phyloP scores from a whole-genome alignment of 2,888 invertebrate genomes.

The Nomada fucata region DNA sequence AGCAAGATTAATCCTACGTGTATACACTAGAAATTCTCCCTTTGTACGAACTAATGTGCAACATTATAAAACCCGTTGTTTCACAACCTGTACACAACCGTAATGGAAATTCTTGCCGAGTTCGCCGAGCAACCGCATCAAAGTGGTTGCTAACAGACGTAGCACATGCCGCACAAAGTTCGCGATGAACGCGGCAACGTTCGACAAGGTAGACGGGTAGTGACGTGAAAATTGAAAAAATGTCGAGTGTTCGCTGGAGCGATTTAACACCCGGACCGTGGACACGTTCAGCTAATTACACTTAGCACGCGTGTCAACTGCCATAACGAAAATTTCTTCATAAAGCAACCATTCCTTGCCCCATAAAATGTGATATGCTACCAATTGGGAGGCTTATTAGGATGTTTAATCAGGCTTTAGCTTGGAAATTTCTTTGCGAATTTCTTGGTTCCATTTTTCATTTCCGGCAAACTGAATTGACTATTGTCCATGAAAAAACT shows the following conservation, averaged over 20 bases:
- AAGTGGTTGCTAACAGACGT: neutral
- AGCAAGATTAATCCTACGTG: too few species aligned
- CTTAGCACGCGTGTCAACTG: conserved; percentile 30
- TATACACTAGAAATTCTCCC: too few species aligned
- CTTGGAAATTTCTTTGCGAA: too few species aligned
- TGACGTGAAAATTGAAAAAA: conserved; percentile 64
- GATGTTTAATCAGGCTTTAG: too few species aligned
- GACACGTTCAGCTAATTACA: conserved; percentile 55
- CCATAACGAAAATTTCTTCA: neutral
- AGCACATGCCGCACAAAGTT: neutral
- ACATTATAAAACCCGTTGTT: neutral
- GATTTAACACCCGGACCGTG: conserved; percentile 58
- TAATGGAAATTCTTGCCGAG: neutral
- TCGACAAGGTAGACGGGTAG: conserved; percentile 30
- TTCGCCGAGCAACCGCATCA: neutral
- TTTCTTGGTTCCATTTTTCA: too few species aligned
- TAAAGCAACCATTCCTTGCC: too few species aligned
- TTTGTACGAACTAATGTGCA: too few species aligned
- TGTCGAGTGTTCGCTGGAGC: conserved; percentile 56
- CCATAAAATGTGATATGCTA: too few species aligned
- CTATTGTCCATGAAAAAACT: too few species aligned
- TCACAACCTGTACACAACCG: neutral
- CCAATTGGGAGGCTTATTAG: too few species aligned
- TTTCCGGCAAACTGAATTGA: too few species aligned
- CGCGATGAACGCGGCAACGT: conserved; percentile 27